Base-by-base conservation (phyloP, 2,797 vertebrate genomes). In the Kryptolebias ocellatus region DNA sequence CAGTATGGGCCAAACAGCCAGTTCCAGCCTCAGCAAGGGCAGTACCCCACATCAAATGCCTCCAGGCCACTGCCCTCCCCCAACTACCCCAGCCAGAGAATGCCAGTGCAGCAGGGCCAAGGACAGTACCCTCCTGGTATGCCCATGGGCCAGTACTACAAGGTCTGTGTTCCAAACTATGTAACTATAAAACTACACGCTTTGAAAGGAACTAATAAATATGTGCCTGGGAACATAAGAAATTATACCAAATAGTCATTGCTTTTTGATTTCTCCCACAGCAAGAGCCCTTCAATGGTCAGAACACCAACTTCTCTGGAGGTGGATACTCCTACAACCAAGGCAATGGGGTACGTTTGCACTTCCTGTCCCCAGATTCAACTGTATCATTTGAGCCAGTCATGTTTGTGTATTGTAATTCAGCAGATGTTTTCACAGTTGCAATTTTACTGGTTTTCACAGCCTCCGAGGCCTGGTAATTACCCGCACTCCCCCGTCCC, bases 401-500 rank as follows among this genome's bases (percentile, higher is more conserved):
- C 49, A 34, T 70, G 34, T 60, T 54, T 54, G 51, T 46, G 3
- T 70, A 70, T 67, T 63, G 10, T 20, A 44, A 28, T 70, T 55
- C 5, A 17, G 5, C 73, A 67, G 67, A 63, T 83, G 62, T 80
- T 82, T 80, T 80, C 31, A 60, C 69, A 45, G 53, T 70, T 83
- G n/a, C 12, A 42, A 20, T 59, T 64, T 66, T 60, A 28, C 52
- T 76, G 37, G 8, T 47, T 78, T 78, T 76, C 53, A 51, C 87
- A 99, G 97, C 96, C 97, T 83, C 96, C 96, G 47, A 96, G 98
- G 88, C 96, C 98, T 60, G 95, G 95, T 72, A 99, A 96, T 92
- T 99, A 99, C 91, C 97, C 98, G 69, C 98, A 99, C 93, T 99
- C 98, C 1, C 98, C 98, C 12, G 98, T 99, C 86, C 98, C 98